Percentiles rank a stretch among this genome's conserved stretches.
Conservation (phyloP, 2,113 vertebrate genomes). For the Trochalopteron elliotii region DNA sequence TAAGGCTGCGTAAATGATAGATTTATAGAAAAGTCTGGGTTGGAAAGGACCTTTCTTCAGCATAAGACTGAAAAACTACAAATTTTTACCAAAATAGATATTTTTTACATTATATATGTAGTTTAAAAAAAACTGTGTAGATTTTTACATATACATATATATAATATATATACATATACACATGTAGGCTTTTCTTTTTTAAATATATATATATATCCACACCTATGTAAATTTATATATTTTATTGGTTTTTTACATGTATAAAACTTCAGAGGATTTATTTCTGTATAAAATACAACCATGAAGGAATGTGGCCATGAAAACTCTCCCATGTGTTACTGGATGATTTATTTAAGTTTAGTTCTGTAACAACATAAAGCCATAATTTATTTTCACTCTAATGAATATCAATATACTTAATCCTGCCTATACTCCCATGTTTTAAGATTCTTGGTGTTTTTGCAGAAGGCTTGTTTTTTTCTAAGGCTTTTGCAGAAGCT, state of each 20-base stretch:
- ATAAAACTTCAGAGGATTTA: background rate
- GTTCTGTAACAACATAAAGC: background rate
- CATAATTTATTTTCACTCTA: background rate
- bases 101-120: background rate
- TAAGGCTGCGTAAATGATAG: background rate
- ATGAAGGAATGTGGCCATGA: background rate
- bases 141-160: too few relatives aligned
- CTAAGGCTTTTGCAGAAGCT: background rate
- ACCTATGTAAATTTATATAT: background rate
- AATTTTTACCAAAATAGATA: background rate
- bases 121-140: fast-evolving
- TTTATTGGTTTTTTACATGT: background rate
- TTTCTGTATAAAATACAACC: background rate
- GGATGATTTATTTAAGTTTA: background rate
- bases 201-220: too few relatives aligned
- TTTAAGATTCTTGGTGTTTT: background rate
- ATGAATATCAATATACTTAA: background rate
- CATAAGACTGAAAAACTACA: background rate
- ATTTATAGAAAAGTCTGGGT: background rate
- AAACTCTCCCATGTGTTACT: background rate
- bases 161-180: too few relatives aligned
- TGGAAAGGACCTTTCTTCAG: background rate
- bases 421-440: background rate
- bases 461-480: background rate
- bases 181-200: too few relatives aligned